These are phyloP conservation scores for Aplocera efformata DNA, from an alignment of 2,888 invertebrate genomes.

Conservation along the genomic window DNA sequence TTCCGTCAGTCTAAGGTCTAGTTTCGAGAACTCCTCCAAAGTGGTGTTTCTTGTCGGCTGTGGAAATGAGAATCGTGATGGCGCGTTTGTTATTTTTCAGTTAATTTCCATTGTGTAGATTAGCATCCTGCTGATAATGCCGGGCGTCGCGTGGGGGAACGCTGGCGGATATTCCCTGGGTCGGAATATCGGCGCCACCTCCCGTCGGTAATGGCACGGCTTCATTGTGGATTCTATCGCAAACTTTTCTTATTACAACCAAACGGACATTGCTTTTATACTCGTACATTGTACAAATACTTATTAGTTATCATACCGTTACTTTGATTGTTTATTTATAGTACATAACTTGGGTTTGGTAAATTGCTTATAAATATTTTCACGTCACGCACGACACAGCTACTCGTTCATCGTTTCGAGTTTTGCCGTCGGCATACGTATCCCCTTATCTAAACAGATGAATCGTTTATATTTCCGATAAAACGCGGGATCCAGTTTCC, in stretches of 20 bases:
- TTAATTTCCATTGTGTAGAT: constrained; percentile 59
- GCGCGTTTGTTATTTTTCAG: constrained; percentile 37
- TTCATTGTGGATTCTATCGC: constrained; percentile 39
- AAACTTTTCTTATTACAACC: constrained; percentile 39
- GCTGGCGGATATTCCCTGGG: constrained; percentile 53
- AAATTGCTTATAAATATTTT: constrained; percentile 9
- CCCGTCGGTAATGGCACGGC: constrained; percentile 38
- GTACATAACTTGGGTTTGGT: not conserved
- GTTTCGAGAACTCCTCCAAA: constrained; percentile 34
- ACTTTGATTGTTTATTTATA: constrained; percentile 12
- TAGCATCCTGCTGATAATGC: constrained; percentile 54
- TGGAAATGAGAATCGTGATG: constrained; percentile 35
- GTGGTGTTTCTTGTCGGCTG: constrained; percentile 38
- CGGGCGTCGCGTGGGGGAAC: constrained; percentile 28
- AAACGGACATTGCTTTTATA: constrained; percentile 25
- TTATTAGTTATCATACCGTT: constrained; percentile 19
- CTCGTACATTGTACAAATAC: constrained; percentile 16
- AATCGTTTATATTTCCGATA: constrained; percentile 12
- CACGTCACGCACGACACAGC: not conserved
- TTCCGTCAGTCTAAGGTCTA: constrained; percentile 34
- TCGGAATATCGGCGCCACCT: constrained; percentile 36
- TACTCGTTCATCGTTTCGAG: constrained; percentile 1
- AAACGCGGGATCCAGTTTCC: constrained; percentile 14
- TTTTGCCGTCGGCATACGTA: constrained; percentile 5
- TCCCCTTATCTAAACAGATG: constrained; percentile 10